Evolutionary conservation across 2,888 invertebrate species (phyloP).

Genomic region (Orchestes rusci): DNA sequence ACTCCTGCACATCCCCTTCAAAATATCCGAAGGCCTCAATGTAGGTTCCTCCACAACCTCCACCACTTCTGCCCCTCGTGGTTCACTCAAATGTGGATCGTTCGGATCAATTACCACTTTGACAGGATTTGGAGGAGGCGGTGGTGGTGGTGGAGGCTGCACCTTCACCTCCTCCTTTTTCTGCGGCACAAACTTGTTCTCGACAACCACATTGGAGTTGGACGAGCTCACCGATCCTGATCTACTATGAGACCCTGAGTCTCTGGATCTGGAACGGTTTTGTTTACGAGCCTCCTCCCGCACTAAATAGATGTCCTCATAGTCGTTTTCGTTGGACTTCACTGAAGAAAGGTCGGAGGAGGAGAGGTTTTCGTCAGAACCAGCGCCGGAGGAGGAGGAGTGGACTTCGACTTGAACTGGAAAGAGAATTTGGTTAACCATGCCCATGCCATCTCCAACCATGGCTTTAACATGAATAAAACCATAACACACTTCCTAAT

Average conservation of each 20-base stretch:
- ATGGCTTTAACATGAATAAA: no score
- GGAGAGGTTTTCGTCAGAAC: slow-evolving; percentile 56
- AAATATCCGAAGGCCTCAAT: slow-evolving; percentile 57
- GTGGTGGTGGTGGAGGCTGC: slow-evolving; percentile 57
- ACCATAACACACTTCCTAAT: no score
- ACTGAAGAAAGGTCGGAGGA: slow-evolving; percentile 51
- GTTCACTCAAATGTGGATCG: slow-evolving; percentile 32
- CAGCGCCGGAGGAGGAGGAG: slow-evolving; percentile 61
- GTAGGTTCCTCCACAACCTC: slow-evolving; percentile 63
- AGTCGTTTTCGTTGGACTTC: slow-evolving; percentile 58
- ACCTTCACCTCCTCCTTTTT: no score
- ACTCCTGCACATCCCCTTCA: slow-evolving; percentile 51
- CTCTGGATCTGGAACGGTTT: slow-evolving; percentile 27
- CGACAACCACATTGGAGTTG: no score
- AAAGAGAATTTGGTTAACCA: no score
- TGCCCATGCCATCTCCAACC: no score
- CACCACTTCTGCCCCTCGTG: slow-evolving; percentile 41
- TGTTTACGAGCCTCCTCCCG: slow-evolving; percentile 47
- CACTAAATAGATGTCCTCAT: slow-evolving; percentile 74
- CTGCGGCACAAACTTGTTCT: no score
- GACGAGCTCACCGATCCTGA: slow-evolving; percentile 48
- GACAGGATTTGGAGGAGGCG: slow-evolving; percentile 62
- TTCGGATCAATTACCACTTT: slow-evolving; percentile 15
- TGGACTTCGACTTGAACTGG: slow-evolving; percentile 83
- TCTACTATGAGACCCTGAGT: slow-evolving; percentile 60